Conservation (phyloP, 2,113 vertebrate genomes). For the Globicephala melas region DNA sequence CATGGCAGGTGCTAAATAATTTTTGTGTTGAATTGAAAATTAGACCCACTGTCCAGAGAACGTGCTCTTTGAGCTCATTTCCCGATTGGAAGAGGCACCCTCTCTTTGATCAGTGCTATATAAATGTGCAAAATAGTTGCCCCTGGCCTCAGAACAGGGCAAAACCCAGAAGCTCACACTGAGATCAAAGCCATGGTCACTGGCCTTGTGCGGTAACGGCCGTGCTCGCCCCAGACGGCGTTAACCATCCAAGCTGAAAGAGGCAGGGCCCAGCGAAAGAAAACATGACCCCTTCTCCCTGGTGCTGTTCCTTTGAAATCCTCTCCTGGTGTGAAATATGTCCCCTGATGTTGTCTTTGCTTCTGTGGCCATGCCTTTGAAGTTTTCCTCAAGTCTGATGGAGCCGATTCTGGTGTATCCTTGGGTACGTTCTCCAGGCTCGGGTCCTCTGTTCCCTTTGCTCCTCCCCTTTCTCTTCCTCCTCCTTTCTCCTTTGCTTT, state of each 20-base stretch:
- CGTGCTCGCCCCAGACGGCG: background rate
- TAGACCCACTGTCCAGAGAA: background rate
- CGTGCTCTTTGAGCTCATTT: background rate
- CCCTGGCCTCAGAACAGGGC: background rate
- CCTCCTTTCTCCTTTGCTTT: background rate
- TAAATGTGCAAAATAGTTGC: accelerated
- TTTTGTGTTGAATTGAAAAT: background rate
- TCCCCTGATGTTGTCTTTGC: background rate
- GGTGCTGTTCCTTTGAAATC: background rate
- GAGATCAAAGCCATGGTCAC: background rate
- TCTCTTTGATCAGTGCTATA: background rate
- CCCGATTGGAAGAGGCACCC: background rate
- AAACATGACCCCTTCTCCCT: background rate
- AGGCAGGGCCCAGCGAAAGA: background rate
- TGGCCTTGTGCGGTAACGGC: background rate
- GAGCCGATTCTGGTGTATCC: background rate
- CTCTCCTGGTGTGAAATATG: background rate
- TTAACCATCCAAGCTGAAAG: background rate
- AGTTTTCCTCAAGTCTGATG: background rate
- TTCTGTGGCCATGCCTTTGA: background rate
- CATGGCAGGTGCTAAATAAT: background rate
- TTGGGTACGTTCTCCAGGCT: background rate
- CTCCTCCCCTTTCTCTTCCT: background rate
- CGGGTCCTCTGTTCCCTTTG: too few species aligned
- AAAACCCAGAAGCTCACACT: background rate